A percentile compares a stretch with the other conserved stretches of the same genome.
Evolutionary conservation across 2,888 invertebrate species (phyloP).

Genomic region (Noctua janthina): DNA sequence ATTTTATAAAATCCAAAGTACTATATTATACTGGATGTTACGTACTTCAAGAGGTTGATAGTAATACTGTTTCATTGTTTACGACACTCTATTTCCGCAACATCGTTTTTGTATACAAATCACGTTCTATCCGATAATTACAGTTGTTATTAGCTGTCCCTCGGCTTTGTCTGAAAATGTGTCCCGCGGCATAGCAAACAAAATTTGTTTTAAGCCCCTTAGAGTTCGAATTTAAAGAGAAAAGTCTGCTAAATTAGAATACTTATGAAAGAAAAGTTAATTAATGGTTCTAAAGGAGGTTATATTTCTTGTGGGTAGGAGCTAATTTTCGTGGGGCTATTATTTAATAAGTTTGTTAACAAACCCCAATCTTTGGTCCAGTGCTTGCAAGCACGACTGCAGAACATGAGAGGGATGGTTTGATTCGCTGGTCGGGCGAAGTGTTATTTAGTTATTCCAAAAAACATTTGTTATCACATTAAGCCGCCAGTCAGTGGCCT

Average conservation of each 20-base stretch:
- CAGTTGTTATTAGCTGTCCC: constrained; percentile 50
- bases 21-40: background rate
- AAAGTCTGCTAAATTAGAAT: constrained; percentile 45
- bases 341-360: background rate
- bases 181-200: constrained; percentile 42
- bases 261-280: constrained; percentile 23
- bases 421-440: background rate
- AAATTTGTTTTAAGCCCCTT: constrained; percentile 42
- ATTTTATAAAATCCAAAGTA: background rate
- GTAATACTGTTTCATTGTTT: constrained; percentile 41
- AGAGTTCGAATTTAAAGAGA: constrained; percentile 20
- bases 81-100: constrained; percentile 11
- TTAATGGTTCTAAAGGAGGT: background rate
- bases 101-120: constrained; percentile 55
- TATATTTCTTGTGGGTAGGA: background rate
- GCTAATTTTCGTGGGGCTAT: background rate
- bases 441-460: background rate
- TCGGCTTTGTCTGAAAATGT: constrained; percentile 23
- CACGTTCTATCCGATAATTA: constrained; percentile 64
- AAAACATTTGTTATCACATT: background rate
- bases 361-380: background rate
- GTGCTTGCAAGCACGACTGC: background rate
- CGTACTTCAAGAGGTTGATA: background rate
- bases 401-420: background rate
- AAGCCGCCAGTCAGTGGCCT: no score